phyloP scores from a whole-genome alignment of 1,140 invertebrate species.

The Heliconius melpomene region DNA sequence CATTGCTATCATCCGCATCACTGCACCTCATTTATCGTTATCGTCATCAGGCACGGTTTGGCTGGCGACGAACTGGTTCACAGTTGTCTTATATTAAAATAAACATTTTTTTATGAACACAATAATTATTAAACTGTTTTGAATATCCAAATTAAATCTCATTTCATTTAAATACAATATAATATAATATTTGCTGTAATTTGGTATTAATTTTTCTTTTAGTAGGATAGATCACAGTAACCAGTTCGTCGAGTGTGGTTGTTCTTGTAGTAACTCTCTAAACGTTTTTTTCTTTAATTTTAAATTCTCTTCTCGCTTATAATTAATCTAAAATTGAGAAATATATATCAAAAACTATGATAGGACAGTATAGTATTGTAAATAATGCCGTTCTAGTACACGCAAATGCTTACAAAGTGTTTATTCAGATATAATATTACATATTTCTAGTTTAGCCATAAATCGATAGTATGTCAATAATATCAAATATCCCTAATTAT shows the following conservation, averaged over 20 bases:
- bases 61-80: slow-evolving; percentile 65
- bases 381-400: slow-evolving; percentile 66
- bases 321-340: slow-evolving; percentile 62
- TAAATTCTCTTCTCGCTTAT: slow-evolving; percentile 65
- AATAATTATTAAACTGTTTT: neutral
- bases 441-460: slow-evolving; percentile 75
- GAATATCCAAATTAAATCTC: neutral
- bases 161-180: neutral
- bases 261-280: slow-evolving; percentile 61
- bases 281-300: slow-evolving; percentile 52
- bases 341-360: slow-evolving; percentile 61
- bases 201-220: slow-evolving; percentile 1
- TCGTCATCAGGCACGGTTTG: slow-evolving; percentile 74
- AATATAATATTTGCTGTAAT: neutral
- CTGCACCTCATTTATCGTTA: slow-evolving; percentile 67
- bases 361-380: slow-evolving; percentile 68
- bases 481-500: slow-evolving; percentile 79
- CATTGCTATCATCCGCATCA: slow-evolving; percentile 75
- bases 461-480: slow-evolving; percentile 79
- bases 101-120: neutral
- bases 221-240: slow-evolving; percentile 45
- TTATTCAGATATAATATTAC: slow-evolving; percentile 75
- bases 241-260: slow-evolving; percentile 73
- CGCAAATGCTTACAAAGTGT: slow-evolving; percentile 73
- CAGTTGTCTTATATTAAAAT: slow-evolving; percentile 33